Base-by-base conservation (phyloP, 1,140 invertebrate species). In the Aphelinus certus region DNA sequence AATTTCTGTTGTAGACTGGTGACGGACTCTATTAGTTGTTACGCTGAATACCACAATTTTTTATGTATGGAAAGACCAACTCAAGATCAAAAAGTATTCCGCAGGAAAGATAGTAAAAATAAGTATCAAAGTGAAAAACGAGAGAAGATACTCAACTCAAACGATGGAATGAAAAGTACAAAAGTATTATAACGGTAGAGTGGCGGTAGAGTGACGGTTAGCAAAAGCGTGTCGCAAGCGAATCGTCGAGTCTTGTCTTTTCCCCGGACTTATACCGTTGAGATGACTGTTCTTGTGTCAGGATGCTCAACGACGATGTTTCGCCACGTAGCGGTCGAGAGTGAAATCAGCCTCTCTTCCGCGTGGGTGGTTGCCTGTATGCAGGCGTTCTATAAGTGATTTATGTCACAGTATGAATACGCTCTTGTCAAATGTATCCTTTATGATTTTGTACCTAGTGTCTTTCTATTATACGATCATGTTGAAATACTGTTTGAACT, bases 401-500 rank as follows among this genome's bases (percentile, higher is more conserved):
- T 58, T 58, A 5, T 58, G 56, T 58, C 56, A 5, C 56, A 58
- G 56, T n/a, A 7, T 58, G 56, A 58, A 58, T 58, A 58, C 56
- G 56, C 56, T 58, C 26, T 58, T 58, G 56, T 58, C 5, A 58
- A 58, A 3, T 58, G 56, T 58, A 58, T 58, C 56, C 56, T 58
- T n/a, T n/a, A 58, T 58, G n/a, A n/a, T n/a, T n/a, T 58, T 58
- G 56, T 58, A 58, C 56, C 56, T n/a, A n/a, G 56, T 58, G 56
- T 58, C 56, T 58, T 58, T 58, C 56, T 58, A 58, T 58, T 58
- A 58, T 58, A 58, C 56, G 56, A 58, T 58, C 56, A 58, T 58
- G 56, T 7, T 58, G 56, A 58, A 58, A 58, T 58, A 58, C 56
- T 7, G 56, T 58, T 58, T 58, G 56, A 58, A 58, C 56, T 58